phyloP scores from a whole-genome alignment of 2,113 vertebrate species.

The Prunella himalayana region DNA sequence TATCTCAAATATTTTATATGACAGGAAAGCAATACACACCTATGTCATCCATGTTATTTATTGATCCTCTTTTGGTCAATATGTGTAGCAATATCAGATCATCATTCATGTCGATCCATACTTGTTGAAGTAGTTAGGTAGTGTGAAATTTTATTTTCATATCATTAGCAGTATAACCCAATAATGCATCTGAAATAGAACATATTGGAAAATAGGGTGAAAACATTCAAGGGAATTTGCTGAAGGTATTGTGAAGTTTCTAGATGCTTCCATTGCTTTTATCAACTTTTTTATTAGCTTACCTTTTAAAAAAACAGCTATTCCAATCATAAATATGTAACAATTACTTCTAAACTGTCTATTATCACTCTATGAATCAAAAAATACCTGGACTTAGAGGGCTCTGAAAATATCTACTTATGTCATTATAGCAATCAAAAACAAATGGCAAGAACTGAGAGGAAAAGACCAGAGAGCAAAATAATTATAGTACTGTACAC shows the following conservation, averaged over 20 bases:
- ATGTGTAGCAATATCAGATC: neutral
- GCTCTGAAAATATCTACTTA: neutral
- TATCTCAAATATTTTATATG: neutral
- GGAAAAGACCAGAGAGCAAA: neutral
- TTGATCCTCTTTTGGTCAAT: neutral
- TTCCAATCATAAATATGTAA: neutral
- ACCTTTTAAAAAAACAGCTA: neutral
- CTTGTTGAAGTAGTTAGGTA: neutral
- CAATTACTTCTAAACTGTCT: neutral
- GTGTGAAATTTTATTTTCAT: neutral
- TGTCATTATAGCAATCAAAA: neutral
- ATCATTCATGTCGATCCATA: neutral
- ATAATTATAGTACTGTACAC: neutral
- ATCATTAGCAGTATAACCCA: neutral
- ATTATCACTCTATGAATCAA: neutral
- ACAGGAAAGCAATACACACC: neutral
- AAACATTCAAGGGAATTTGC: neutral
- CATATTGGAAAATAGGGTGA: neutral
- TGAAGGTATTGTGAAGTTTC: neutral
- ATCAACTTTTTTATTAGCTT: fast-evolving
- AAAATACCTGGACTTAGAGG: neutral
- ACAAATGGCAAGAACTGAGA: neutral
- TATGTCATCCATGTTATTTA: neutral
- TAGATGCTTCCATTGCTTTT: neutral
- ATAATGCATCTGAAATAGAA: neutral